A percentile compares a stretch with the other conserved stretches of the same genome.
phyloP scores from a whole-genome alignment of 1,140 invertebrate genomes.

The Steinernema khuongi region DNA sequence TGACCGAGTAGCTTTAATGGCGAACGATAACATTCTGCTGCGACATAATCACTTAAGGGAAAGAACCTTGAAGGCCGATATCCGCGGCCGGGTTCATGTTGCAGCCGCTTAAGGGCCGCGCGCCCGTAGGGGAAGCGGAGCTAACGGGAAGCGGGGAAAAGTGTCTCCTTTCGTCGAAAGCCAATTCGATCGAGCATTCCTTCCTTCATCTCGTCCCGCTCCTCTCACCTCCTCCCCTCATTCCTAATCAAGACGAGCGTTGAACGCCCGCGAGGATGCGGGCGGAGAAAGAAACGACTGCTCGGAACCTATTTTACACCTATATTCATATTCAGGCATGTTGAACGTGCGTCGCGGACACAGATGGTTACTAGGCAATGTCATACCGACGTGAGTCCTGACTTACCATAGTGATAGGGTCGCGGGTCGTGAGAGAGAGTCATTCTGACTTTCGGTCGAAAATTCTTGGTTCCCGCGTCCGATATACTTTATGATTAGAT shows the following conservation, averaged over 20 bases:
- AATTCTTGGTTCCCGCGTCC: background rate
- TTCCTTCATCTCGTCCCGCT: background rate
- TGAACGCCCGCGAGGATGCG: constrained; percentile 13
- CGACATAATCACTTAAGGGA: too few relatives aligned
- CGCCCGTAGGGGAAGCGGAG: background rate
- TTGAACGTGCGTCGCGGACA: constrained; percentile 5
- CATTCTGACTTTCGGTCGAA: background rate
- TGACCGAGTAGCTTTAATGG: too few relatives aligned
- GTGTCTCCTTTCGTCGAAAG: constrained; percentile 16
- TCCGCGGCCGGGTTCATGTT: constrained; percentile 5
- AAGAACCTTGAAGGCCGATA: too few relatives aligned
- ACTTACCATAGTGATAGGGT: constrained; percentile 16
- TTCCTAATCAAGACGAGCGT: constrained; percentile 16
- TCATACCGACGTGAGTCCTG: constrained; percentile 14
- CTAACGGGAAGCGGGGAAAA: constrained; percentile 8
- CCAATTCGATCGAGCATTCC: constrained; percentile 13
- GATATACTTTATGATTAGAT: background rate
- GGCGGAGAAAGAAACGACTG: constrained; percentile 13
- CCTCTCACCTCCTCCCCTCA: constrained; percentile 9
- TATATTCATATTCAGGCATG: constrained; percentile 17
- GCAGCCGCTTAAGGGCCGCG: background rate
- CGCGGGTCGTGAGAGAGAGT: background rate
- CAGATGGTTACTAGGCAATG: constrained; percentile 15
- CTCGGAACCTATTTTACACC: constrained; percentile 16
- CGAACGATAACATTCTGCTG: too few relatives aligned